Base-by-base conservation (phyloP, 2,888 invertebrate species). In the Sesamia inferens region DNA sequence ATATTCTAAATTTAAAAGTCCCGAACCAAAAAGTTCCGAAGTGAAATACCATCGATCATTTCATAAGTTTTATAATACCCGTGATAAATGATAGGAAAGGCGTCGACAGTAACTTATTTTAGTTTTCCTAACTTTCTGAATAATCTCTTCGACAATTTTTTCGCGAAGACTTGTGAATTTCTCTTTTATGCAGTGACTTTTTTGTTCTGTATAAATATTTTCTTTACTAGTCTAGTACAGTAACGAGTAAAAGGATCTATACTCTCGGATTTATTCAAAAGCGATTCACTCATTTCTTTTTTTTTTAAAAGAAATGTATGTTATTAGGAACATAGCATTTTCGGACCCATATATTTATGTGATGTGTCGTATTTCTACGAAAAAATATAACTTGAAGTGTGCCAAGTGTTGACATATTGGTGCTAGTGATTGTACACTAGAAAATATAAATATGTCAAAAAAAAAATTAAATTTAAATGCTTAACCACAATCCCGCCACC, bases 31-130 rank as follows among this genome's bases (percentile, higher is more conserved):
- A 81, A 81, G 79, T 82, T 70, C 48, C 22, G 7, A 73, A 82
- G 76, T 62, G 19, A 63, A 70, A 67, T 68, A 73, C 54, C 79
- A 83, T 82, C 82, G 83, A 82, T 82, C 82, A 76, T 79, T 68
- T 31, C 79, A 73, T 73, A 82, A 82, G 76, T 83, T 82, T 82
- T 73, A 73, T 82, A 83, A 79, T 83, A 79, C 72, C 66, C 48
- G 48, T 83, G 83, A 82, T 82, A 82, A 82, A 82, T 83, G 79
- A 76, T 83, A 82, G 76, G 76, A 79, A 79, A 76, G 79, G 69
- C 83, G 81, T 79, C 64, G 65, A 79, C 81, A 71, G 76, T 71
- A 81, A 81, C 76, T 82, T 81, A 82, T 82, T 81, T 79, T 82
- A 81, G 81, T 82, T 79, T 57, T 65, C 47, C 4, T 71, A 78